Evolutionary conservation across 2,888 invertebrate species (phyloP), one percentile per base, ranked within the genome.

Genomic region (Cataglyphis albicans): DNA sequence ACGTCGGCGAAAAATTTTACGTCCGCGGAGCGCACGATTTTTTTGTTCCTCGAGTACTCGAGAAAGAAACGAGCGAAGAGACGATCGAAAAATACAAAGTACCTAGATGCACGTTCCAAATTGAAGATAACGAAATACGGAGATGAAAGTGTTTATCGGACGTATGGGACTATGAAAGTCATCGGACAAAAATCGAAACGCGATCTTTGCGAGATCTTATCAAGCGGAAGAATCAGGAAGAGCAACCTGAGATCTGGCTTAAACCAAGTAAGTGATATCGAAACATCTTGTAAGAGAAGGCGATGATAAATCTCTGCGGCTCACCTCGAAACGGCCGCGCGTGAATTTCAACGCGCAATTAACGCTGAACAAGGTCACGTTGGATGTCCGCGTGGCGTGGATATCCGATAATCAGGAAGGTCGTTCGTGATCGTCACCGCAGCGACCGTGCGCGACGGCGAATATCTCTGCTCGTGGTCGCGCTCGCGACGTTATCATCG

Each of bases 401-500:
- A 18, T 70, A 59, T 70, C 78, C 78, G 59, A 70, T 21, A 18
- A 80, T 59, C 59, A 25, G 35, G 59, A 70, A 80, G 72, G 18
- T 48, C 44, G 59, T 32, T 12, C 44, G 59, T 44, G 72, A 80
- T 48, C 72, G n/a, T 52, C 52, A 21, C 7, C 72, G 44, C 68
- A 41, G 68, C 41, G 55, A 41, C n/a, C 21, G 55, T 21, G 41
- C 78, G 35, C 78, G 70, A 70, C 76, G 67, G 29, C 76, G 68
- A 21, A 25, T 57, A 57, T 78, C 68, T 41, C 32, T 18, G 59
- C 32, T 38, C n/a, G 65, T 25, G 82, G 57, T 52, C 35, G 35
- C 74, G 70, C 21, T 21, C 67, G 55, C 86, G 84, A 76, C 57
- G 65, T 73, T 44, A 55, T 64, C 82, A 84, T 85, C 75, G 21